phyloP scores from a whole-genome alignment of 2,797 vertebrate species.

The Sylvilagus floridanus region DNA sequence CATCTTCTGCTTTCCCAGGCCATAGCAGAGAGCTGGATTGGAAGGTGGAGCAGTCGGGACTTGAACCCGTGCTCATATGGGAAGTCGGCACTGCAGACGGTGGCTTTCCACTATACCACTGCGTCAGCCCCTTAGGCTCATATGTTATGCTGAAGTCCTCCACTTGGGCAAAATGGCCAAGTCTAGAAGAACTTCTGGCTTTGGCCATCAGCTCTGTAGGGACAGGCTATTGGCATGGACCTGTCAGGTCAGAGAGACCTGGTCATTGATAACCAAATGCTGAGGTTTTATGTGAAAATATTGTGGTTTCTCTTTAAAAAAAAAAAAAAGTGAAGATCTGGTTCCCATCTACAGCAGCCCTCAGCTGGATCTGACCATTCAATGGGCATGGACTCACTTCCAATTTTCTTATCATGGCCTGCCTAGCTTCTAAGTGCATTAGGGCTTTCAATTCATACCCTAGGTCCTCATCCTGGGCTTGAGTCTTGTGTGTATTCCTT shows the following conservation, averaged over 20 bases:
- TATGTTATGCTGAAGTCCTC: neutral
- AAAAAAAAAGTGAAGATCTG: neutral
- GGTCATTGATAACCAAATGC: neutral
- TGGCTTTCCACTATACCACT: too few species aligned
- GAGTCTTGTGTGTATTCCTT: neutral
- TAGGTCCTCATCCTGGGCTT: neutral
- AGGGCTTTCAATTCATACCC: neutral
- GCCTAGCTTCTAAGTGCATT: neutral
- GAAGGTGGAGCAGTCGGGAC: too few species aligned
- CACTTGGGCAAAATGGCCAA: neutral
- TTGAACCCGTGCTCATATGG: too few species aligned
- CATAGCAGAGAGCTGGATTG: too few species aligned
- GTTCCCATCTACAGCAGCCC: neutral
- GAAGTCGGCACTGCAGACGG: too few species aligned
- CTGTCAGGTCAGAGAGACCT: neutral
- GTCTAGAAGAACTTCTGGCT: neutral
- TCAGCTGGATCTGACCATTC: neutral
- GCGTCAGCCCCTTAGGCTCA: too few species aligned
- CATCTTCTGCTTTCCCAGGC: too few species aligned
- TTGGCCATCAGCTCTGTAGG: neutral
- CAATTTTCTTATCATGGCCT: neutral
- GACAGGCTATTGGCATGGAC: neutral
- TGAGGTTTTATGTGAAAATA: constrained; percentile 24
- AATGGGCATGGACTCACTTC: neutral
- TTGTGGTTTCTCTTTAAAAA: neutral